Evolutionary conservation across 2,888 invertebrate genomes (phyloP), one percentile per base, ranked within the genome.

Genomic region (Cremastinae sp.): DNA sequence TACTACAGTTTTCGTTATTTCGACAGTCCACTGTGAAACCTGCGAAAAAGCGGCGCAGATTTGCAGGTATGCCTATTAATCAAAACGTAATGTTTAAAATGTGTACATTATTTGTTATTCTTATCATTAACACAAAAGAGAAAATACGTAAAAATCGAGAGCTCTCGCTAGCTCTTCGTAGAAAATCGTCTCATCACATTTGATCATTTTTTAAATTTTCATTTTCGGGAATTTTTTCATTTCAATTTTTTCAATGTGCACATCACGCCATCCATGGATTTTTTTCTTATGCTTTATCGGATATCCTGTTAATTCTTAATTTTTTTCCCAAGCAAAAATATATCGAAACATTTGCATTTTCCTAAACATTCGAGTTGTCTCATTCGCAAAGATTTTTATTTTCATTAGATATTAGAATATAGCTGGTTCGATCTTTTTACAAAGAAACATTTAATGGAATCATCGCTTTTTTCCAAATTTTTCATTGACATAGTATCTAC

Each of bases 11-110:
- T 88, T 88, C 84, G 84, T 88, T 88, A 85, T 87, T 88, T 83
- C 84, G 85, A 88, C 89, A 89, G 89, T 88, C 87, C 84, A 86
- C 88, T 88, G 88, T 87, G 87, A 88, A 87, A 87, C 81, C 88
- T 84, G 84, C 85, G 86, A 87, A 86, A 85, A 89, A 89, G 86
- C 85, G 87, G 85, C 86, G 89, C 86, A 87, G 86, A 87, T 86
- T 89, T 83, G 85, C 89, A 90, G 89, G 89, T 90, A 90, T 83
- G 88, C 81, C 69, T 77, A 79, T 78, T 78, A 84, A 82, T 78
- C 64, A 81, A 81, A 81, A 82, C 77, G 79, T 77, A 74, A 66
- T 71, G 68, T 78, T 54, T 41, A 18, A 56, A 69, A 51, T 75
- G 59, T 28, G 28, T 56, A 74, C 68, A 77, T 69, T 66, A 54